Percentiles rank a stretch among this genome's conserved stretches.
phyloP scores from a whole-genome alignment of 2,113 vertebrate genomes.

The Crotophaga sulcirostris region DNA sequence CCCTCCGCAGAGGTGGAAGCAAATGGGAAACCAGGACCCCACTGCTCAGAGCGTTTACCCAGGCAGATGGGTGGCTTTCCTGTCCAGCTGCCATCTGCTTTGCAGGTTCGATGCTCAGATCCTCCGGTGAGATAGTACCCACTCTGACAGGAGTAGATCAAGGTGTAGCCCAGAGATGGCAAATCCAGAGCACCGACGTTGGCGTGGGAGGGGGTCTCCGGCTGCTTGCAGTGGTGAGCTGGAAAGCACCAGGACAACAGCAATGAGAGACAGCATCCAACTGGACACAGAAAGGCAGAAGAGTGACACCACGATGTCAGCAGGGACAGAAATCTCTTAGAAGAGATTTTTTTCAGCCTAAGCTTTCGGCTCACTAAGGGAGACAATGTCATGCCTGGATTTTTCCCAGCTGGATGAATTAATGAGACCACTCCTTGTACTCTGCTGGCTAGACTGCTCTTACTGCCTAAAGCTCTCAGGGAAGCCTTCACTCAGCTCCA shows the following conservation, averaged over 20 bases:
- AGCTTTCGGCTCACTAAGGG: neutral
- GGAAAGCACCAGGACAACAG: neutral
- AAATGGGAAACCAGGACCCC: accelerated
- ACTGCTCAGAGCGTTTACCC: conserved; percentile 70
- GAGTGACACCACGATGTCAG: accelerated
- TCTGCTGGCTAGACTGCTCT: neutral
- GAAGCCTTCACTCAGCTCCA: neutral
- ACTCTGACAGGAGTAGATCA: conserved; percentile 95
- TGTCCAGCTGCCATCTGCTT: conserved; percentile 95
- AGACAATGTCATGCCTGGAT: neutral
- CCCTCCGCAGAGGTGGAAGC: neutral
- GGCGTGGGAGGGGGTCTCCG: conserved; percentile 88
- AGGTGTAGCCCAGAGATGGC: conserved; percentile 94
- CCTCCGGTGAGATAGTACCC: conserved; percentile 94
- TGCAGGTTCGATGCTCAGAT: conserved; percentile 96
- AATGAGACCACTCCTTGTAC: neutral
- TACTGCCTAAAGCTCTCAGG: neutral
- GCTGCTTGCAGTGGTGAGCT: conserved; percentile 96
- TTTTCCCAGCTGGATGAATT: neutral
- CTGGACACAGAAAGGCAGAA: accelerated
- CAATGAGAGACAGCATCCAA: neutral
- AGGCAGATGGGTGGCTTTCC: conserved; percentile 93
- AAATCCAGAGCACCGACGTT: conserved; percentile 93
- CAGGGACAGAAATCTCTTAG: neutral
- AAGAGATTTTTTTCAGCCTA: neutral